A percentile compares a stretch with the other conserved stretches of the same genome.
phyloP scores from a whole-genome alignment of 2,888 invertebrate species.

The Molorchus minor region DNA sequence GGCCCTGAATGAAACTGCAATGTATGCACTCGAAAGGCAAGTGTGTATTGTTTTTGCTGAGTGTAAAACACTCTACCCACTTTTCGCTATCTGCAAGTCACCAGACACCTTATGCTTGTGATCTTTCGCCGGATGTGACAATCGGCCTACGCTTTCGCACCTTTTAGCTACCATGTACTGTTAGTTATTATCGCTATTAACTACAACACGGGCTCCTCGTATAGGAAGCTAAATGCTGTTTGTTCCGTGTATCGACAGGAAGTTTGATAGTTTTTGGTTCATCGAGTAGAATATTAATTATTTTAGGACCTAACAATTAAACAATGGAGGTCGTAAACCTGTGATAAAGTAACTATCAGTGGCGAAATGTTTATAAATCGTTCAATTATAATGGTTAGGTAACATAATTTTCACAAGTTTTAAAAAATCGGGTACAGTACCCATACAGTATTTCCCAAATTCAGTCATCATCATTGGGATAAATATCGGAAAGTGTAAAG shows the following conservation, averaged over 20 bases:
- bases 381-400: too few relatives aligned
- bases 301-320: too few relatives aligned
- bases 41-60: constrained; percentile 41
- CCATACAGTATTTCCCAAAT: too few relatives aligned
- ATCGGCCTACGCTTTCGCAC: constrained; percentile 38
- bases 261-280: not conserved
- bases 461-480: too few relatives aligned
- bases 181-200: constrained; percentile 15
- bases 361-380: not conserved
- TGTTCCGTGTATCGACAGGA: not conserved
- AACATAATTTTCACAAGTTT: too few relatives aligned
- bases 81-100: constrained; percentile 42
- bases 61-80: constrained; percentile 45
- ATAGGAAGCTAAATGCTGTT: constrained; percentile 2
- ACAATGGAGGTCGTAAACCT: too few relatives aligned
- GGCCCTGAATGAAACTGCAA: constrained; percentile 28
- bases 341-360: too few relatives aligned
- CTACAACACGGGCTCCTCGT: constrained; percentile 11
- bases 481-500: too few relatives aligned
- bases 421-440: too few relatives aligned
- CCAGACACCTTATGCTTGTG: constrained; percentile 44
- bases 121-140: constrained; percentile 44
- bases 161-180: constrained; percentile 35
- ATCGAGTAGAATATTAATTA: constrained; percentile 8
- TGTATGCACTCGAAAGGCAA: constrained; percentile 27